A percentile compares a stretch with the other conserved stretches of the same genome.
phyloP scores from a whole-genome alignment of 37 sponge, comb jelly and placozoan species.

The Theonella swinhoei region DNA sequence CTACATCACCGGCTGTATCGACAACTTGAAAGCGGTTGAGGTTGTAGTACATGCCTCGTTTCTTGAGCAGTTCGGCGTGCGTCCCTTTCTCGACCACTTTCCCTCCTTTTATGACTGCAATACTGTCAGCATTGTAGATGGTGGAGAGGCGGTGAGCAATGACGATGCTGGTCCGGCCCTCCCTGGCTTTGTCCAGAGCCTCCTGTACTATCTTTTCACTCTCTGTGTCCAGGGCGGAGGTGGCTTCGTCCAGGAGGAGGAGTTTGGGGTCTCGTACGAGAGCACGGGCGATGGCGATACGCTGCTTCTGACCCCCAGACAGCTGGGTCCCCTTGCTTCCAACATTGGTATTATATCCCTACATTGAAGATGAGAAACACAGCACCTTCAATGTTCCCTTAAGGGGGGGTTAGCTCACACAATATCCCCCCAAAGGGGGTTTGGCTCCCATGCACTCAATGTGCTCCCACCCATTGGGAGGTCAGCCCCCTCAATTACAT shows the following conservation, averaged over 20 bases:
- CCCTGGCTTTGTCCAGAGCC: conserved; percentile 84
- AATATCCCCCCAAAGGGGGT: too few relatives aligned
- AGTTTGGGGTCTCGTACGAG: conserved; percentile 78
- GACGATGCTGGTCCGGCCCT: conserved; percentile 84
- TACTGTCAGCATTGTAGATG: conserved; percentile 83
- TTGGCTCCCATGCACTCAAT: too few relatives aligned
- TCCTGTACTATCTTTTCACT: conserved; percentile 89
- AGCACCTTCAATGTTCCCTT: too few relatives aligned
- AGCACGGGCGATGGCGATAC: conserved; percentile 84
- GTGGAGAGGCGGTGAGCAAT: conserved; percentile 93
- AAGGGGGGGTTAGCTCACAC: too few relatives aligned
- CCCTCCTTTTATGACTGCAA: conserved; percentile 80
- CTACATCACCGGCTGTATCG: neutral
- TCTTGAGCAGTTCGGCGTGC: conserved; percentile 69
- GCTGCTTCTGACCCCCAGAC: conserved; percentile 84
- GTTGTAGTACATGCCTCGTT: conserved; percentile 78
- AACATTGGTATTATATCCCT: conserved; percentile 75
- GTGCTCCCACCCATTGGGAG: too few relatives aligned
- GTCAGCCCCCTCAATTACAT: too few relatives aligned
- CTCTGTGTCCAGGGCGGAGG: conserved; percentile 85
- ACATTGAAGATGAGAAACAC: neutral
- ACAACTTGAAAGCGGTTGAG: conserved; percentile 68
- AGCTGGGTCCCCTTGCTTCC: conserved; percentile 78
- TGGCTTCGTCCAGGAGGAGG: conserved; percentile 84
- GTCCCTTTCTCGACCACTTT: conserved; percentile 65